Percentiles rank a stretch among this genome's conserved stretches.
Evolutionary conservation across 2,113 vertebrate genomes (phyloP).

Genomic region (Macheiramphus alcinus): DNA sequence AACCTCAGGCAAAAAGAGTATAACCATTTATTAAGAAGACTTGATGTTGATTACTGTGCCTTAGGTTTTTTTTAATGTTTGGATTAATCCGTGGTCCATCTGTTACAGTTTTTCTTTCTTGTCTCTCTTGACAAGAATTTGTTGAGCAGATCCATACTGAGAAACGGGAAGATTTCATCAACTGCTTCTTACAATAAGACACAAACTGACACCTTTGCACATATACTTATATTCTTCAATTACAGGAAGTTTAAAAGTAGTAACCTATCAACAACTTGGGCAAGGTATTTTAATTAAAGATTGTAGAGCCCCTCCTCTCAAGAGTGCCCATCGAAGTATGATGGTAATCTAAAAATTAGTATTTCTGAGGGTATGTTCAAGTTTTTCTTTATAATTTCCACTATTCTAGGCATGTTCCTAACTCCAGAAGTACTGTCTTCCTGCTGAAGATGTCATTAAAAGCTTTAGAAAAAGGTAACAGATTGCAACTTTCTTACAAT

Average conservation of each 20-base stretch:
- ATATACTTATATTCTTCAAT: background rate
- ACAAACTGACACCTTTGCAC: background rate
- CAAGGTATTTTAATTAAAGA: background rate
- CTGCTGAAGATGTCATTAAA: background rate
- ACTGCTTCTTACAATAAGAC: background rate
- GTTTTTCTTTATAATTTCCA: background rate
- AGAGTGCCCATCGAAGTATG: background rate
- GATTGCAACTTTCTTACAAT: background rate
- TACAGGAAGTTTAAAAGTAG: background rate
- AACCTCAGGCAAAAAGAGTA: background rate
- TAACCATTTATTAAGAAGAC: background rate
- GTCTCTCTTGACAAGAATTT: background rate
- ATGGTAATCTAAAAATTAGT: background rate
- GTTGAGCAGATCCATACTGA: background rate
- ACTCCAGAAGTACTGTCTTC: background rate
- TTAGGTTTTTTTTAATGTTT: background rate
- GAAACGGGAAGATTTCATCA: background rate
- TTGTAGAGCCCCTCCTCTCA: background rate
- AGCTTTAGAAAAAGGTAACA: background rate
- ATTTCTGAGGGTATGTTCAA: background rate
- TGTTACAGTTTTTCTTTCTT: conserved; percentile 21
- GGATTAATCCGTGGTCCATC: conserved; percentile 55
- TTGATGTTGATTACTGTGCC: conserved; percentile 15
- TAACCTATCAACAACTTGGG: background rate
- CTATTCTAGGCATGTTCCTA: background rate